phyloP scores from a whole-genome alignment of 2,113 vertebrate species.

The Myrmecophaga tridactyla region DNA sequence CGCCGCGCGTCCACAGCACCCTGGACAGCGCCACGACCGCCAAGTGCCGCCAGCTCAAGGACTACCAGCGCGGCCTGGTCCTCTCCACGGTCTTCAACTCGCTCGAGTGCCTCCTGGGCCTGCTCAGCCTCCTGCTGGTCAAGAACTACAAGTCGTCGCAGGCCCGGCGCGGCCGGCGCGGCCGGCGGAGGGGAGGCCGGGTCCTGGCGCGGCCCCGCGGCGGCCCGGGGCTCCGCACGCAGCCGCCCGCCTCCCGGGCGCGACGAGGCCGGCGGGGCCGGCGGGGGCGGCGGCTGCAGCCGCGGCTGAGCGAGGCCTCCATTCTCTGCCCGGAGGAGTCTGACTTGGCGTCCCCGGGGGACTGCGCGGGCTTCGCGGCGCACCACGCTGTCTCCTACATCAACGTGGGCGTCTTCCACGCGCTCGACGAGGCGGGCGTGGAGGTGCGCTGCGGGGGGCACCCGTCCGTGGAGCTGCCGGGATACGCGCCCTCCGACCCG shows the following conservation, averaged over 20 bases:
- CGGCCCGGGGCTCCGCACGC: conserved; percentile 55
- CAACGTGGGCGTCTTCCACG: conserved; percentile 89
- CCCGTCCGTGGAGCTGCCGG: conserved; percentile 94
- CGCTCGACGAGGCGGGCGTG: conserved; percentile 90
- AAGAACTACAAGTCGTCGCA: conserved; percentile 91
- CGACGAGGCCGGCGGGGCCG: conserved; percentile 56
- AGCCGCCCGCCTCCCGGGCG: conserved; percentile 33
- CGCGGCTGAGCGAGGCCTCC: conserved; percentile 85
- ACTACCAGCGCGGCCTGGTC: conserved; percentile 93
- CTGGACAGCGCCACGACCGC: conserved; percentile 76
- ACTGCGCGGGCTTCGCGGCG: conserved; percentile 80
- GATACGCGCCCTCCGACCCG: conserved; percentile 92
- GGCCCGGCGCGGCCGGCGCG: conserved; percentile 85
- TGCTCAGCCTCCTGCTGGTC: conserved; percentile 91
- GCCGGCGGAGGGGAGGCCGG: conserved; percentile 80
- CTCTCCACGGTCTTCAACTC: conserved; percentile 95
- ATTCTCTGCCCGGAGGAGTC: conserved; percentile 90
- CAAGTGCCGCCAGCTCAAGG: conserved; percentile 90
- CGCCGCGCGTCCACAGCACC: conserved; percentile 59
- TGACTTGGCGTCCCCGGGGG: conserved; percentile 81
- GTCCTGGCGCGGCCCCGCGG: conserved; percentile 58
- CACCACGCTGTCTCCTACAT: conserved; percentile 95
- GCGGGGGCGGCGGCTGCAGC: conserved; percentile 79
- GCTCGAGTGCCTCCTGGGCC: conserved; percentile 92
- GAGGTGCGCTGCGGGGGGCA: conserved; percentile 93